Evolutionary conservation across 2,888 invertebrate species (phyloP).

Genomic region (Pachycephus smyrnensis): DNA sequence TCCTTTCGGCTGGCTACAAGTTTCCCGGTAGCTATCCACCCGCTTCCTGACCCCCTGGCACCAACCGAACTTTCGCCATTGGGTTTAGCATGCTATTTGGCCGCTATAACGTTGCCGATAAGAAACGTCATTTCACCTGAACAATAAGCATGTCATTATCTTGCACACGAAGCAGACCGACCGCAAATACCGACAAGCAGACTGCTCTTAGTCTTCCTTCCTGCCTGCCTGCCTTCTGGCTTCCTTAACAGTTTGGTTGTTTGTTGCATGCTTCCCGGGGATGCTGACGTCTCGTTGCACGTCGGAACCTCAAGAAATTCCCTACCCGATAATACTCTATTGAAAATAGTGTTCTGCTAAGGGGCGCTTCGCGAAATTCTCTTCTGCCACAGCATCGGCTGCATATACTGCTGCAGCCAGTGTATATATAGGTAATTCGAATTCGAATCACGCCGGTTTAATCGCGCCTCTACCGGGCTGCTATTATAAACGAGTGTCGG

Average conservation of each 20-base stretch:
- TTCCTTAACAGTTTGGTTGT: not conserved
- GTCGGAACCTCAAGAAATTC: not conserved
- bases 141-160: conserved; percentile 46
- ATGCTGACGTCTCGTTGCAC: not conserved
- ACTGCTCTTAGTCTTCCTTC: not conserved
- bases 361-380: not conserved
- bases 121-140: conserved; percentile 44
- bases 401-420: not conserved
- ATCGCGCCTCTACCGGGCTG: not conserved
- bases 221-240: not conserved
- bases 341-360: not conserved
- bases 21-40: not conserved
- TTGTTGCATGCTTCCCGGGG: not conserved
- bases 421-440: not conserved
- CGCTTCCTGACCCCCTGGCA: conserved; percentile 9
- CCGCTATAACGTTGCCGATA: conserved; percentile 28
- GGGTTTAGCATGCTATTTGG: not conserved
- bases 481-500: conserved; percentile 4
- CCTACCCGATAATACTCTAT: not conserved
- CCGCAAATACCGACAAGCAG: conserved; percentile 16
- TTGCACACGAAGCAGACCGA: conserved; percentile 30
- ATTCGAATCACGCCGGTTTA: not conserved
- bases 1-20: conserved; percentile 23
- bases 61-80: conserved; percentile 4
- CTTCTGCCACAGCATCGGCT: not conserved